phyloP scores from a whole-genome alignment of 2,113 vertebrate species.

The Prietella phreatophila region DNA sequence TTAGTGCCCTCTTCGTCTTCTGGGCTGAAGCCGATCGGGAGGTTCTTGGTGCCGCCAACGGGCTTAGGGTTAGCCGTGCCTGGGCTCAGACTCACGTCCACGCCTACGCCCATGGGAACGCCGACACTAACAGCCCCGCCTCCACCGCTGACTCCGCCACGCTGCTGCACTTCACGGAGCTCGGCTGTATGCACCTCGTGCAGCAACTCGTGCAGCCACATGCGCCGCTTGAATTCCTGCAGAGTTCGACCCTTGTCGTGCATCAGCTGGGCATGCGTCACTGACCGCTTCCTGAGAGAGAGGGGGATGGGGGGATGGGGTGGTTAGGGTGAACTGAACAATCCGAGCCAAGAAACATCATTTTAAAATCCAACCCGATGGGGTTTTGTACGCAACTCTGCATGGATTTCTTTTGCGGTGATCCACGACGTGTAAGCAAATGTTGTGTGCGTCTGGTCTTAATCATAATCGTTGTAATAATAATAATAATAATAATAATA shows the following conservation, averaged over 20 bases:
- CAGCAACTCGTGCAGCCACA: conserved; percentile 89
- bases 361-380: background rate
- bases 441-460: conserved; percentile 23
- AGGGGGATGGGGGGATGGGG: background rate
- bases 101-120: conserved; percentile 43
- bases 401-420: background rate
- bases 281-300: conserved; percentile 81
- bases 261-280: conserved; percentile 94
- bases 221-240: conserved; percentile 85
- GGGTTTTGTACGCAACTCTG: background rate
- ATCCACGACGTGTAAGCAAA: conserved; percentile 4
- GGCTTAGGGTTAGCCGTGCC: conserved; percentile 84
- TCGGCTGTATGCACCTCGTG: conserved; percentile 93
- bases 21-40: conserved; percentile 73
- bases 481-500: background rate
- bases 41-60: conserved; percentile 85
- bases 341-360: background rate
- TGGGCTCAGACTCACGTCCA: conserved; percentile 61
- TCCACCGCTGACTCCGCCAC: conserved; percentile 56
- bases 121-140: conserved; percentile 23
- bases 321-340: background rate
- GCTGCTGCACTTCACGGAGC: conserved; percentile 71
- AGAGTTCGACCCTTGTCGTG: conserved; percentile 92
- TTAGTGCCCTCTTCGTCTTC: conserved; percentile 80
- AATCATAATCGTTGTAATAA: conserved; percentile 1